phyloP scores from a whole-genome alignment of 2,113 vertebrate genomes.

The Cynopterus brachyotis region DNA sequence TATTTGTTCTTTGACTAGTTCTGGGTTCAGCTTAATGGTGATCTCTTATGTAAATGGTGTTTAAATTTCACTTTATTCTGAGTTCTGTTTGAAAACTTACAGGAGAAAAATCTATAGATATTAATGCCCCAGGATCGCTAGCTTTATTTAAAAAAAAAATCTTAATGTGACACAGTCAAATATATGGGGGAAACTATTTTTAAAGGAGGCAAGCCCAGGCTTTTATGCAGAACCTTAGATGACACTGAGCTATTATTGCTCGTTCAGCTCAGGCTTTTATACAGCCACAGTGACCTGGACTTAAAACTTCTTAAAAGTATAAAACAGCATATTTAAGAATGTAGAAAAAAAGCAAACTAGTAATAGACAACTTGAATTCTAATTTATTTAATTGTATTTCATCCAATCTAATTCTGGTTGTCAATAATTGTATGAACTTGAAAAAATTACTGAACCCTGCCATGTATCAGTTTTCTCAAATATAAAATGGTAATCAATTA shows the following conservation, averaged over 20 bases:
- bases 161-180: background rate
- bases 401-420: background rate
- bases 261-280: background rate
- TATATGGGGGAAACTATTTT: background rate
- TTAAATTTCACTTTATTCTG: background rate
- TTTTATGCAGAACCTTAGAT: background rate
- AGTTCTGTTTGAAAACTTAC: conserved; percentile 47
- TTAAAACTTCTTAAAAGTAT: background rate
- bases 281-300: background rate
- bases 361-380: background rate
- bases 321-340: background rate
- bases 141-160: background rate
- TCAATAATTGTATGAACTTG: background rate
- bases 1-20: conserved; percentile 37
- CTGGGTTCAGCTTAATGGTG: background rate
- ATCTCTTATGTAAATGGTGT: conserved; percentile 1
- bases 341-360: background rate
- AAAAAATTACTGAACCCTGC: background rate
- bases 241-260: background rate
- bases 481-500: background rate
- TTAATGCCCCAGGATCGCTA: background rate
- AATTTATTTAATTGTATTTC: background rate
- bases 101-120: background rate
- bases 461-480: background rate
- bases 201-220: background rate